A percentile compares a stretch with the other conserved stretches of the same genome.
Conservation (phyloP, 2,888 invertebrate species). For the Pocota personata region DNA sequence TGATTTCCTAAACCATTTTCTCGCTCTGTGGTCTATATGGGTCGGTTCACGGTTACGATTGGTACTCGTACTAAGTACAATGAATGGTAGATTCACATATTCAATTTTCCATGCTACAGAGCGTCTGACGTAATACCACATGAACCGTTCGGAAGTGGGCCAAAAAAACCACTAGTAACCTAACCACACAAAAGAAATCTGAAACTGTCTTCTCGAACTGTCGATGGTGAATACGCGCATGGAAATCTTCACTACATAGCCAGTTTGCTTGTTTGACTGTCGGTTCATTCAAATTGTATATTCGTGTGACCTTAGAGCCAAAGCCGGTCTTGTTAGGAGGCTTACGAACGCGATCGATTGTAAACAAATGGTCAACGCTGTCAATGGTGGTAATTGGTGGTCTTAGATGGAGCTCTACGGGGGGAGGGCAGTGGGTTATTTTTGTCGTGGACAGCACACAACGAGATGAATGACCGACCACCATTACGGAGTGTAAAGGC, state of each 20-base stretch:
- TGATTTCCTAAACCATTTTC: background rate
- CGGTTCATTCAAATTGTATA: background rate
- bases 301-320: constrained; percentile 30
- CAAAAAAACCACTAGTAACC: background rate
- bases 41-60: constrained; percentile 6
- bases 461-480: constrained; percentile 37
- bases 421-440: background rate
- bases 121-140: constrained; percentile 20
- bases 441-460: constrained; percentile 9
- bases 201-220: constrained; percentile 31
- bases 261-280: background rate
- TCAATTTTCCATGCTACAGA: background rate
- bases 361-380: constrained; percentile 26
- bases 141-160: background rate
- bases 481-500: background rate
- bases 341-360: constrained; percentile 21
- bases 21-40: background rate
- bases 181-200: constrained; percentile 4
- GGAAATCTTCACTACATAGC: background rate
- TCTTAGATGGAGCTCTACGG: background rate
- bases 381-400: constrained; percentile 27
- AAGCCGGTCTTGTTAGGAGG: constrained; percentile 28
- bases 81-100: no score
- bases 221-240: constrained; percentile 12
- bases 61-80: background rate